These are phyloP conservation scores for Chironomus tentans DNA, from an alignment of 2,888 invertebrate genomes.

Conservation along the genomic window DNA sequence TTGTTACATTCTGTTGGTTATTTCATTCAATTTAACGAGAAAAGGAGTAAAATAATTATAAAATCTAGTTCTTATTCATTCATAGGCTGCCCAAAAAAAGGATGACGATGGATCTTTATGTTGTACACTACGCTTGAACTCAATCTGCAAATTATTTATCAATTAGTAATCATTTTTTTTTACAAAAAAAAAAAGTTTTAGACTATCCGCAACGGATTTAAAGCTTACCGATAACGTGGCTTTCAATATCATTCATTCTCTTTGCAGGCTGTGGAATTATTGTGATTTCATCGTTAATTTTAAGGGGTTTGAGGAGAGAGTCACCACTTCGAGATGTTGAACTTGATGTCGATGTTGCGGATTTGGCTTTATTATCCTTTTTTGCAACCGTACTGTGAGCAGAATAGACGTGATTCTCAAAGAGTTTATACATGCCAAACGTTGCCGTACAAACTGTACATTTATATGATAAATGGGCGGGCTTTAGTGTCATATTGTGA, in stretches of 20 bases:
- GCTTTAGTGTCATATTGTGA: constrained; percentile 84
- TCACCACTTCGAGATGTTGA: constrained; percentile 41
- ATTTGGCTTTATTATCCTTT: constrained; percentile 44
- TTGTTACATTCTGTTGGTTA: no score
- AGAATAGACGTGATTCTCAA: constrained; percentile 88
- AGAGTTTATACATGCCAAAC: constrained; percentile 91
- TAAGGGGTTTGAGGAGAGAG: constrained; percentile 65
- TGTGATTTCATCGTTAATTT: constrained; percentile 83
- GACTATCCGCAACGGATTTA: background rate
- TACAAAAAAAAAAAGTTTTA: no score
- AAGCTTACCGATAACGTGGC: constrained; percentile 41
- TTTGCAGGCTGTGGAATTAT: constrained; percentile 75
- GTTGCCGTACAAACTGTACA: constrained; percentile 92
- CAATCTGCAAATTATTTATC: background rate
- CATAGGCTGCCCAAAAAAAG: background rate
- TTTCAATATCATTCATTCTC: constrained; percentile 41
- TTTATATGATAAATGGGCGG: constrained; percentile 88
- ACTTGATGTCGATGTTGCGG: constrained; percentile 34
- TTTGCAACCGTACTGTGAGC: constrained; percentile 86
- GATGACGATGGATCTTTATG: background rate
- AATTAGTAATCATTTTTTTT: no score
- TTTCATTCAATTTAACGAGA: no score
- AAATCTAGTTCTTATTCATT: no score
- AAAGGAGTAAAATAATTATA: no score
- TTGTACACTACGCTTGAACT: background rate